Base-by-base conservation (phyloP, 1,140 invertebrate species). In the Euwallacea fornicatus region DNA sequence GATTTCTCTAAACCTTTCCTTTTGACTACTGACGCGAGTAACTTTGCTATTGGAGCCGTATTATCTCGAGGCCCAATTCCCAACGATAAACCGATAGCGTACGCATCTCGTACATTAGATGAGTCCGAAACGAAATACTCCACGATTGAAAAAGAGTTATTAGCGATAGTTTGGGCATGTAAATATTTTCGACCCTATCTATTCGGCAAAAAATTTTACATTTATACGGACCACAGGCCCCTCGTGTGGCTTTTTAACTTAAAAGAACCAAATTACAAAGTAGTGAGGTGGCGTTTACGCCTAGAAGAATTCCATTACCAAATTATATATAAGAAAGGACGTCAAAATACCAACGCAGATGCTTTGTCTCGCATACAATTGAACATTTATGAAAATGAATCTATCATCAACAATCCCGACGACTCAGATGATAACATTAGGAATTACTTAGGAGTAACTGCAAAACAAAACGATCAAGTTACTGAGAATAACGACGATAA, bases 221-320 rank as follows among this genome's bases (percentile, higher is more conserved):
- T 79, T 6, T 15, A 72, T 0, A 75, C 75, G 11, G 75, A 76
- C 46, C 72, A 76, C 55, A 65, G 64, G 65, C 73, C 75, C 10
- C 46, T 73, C 0, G 63, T 62, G 21, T 56, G 69, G 80, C 66
- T 87, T 2, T 75, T 78, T 7, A 79, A 78, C 7, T 73, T 81
- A 0, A 84, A 81, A 75, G 80, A 84, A 84, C 61, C 79, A 80
- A 10, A 77, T 68, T 79, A 76, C 41, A 72, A 81, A 71, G 71
- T 86, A 9, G 76, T 81, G 2, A 73, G 83, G 68, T 87, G 84
- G 84, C 50, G 78, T 53, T 62, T 80, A 8, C 59, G 72, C 66
- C 61, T 82, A n/a, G 59, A 71, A 33, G 80, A 84, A 68, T 86
- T 81, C 75, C 75, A 83, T 42, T 84, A 81, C 73, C n/a, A n/a